Evolutionary conservation across 2,888 invertebrate species (phyloP).

Genomic region (Xestobium rufovillosum): DNA sequence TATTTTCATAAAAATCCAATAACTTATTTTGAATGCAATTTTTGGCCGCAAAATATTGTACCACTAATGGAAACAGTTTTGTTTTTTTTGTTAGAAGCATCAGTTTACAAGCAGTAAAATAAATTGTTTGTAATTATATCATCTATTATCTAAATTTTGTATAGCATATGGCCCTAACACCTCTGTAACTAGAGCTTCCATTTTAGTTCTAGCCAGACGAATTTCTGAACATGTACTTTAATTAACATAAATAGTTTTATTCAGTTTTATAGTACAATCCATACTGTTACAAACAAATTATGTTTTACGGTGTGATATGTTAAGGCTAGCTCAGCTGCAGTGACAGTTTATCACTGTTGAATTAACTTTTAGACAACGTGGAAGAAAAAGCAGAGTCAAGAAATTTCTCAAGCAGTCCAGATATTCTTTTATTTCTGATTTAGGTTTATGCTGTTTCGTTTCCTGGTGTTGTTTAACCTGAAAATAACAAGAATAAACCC

Average conservation of each 20-base stretch:
- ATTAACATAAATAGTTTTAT: conserved; percentile 15
- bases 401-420: conserved; percentile 6
- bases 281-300: conserved; percentile 29
- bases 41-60: conserved; percentile 20
- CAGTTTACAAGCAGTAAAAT: conserved; percentile 14
- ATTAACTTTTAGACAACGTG: conserved; percentile 4
- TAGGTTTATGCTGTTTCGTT: conserved; percentile 15
- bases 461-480: conserved; percentile 17
- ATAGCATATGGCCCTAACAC: conserved; percentile 6
- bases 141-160: conserved; percentile 12
- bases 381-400: conserved; percentile 8
- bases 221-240: conserved; percentile 10
- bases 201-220: conserved; percentile 7
- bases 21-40: conserved; percentile 21
- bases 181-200: conserved; percentile 10
- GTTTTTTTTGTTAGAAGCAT: conserved; percentile 26
- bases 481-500: conserved; percentile 10
- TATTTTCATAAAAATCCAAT: conserved; percentile 23
- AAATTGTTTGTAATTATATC: conserved; percentile 9
- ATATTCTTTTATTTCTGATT: conserved; percentile 13
- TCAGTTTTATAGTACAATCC: conserved; percentile 23
- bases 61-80: conserved; percentile 20
- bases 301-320: conserved; percentile 30
- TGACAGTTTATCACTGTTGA: conserved; percentile 9
- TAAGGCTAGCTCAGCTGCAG: conserved; percentile 23